Conservation (phyloP, 2,888 invertebrate genomes). For the Eretmocerus hayati region DNA sequence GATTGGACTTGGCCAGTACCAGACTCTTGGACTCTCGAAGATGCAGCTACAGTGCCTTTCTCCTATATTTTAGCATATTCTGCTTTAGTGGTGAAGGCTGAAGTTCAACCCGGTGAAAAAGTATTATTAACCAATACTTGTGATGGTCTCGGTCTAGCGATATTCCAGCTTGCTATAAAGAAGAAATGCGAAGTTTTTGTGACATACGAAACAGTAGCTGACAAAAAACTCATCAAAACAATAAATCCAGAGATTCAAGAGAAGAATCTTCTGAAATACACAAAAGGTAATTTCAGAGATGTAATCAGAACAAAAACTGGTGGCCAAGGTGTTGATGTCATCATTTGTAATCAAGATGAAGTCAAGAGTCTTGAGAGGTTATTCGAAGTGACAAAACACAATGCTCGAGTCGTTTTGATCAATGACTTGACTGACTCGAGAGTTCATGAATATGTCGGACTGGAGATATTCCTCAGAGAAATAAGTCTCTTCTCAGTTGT, state of each 20-base stretch:
- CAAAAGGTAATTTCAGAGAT: constrained; percentile 79
- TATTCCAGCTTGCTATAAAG: constrained; percentile 56
- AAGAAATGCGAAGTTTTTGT: constrained; percentile 56
- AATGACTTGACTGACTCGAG: constrained; percentile 77
- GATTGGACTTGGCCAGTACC: constrained; percentile 53
- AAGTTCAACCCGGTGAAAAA: constrained; percentile 47
- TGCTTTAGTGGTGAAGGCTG: constrained; percentile 55
- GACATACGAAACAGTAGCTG: constrained; percentile 55
- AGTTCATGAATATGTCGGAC: constrained; percentile 56
- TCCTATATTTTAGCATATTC: constrained; percentile 58
- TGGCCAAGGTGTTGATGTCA: constrained; percentile 83
- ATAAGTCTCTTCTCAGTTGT: constrained; percentile 72
- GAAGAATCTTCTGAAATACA: constrained; percentile 75
- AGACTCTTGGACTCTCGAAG: constrained; percentile 54
- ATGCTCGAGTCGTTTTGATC: constrained; percentile 75
- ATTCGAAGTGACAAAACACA: constrained; percentile 53
- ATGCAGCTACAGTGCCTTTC: constrained; percentile 61
- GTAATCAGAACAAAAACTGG: constrained; percentile 73
- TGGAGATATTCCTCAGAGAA: constrained; percentile 65
- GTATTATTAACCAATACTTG: constrained; percentile 49
- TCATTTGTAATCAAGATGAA: constrained; percentile 87
- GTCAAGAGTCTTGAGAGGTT: constrained; percentile 83
- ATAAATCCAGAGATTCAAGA: constrained; percentile 54
- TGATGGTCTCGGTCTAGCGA: constrained; percentile 63
- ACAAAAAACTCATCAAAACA: constrained; percentile 52